Base-by-base conservation (phyloP, 2,797 vertebrate species). In the Hyperoplus lanceolatus region DNA sequence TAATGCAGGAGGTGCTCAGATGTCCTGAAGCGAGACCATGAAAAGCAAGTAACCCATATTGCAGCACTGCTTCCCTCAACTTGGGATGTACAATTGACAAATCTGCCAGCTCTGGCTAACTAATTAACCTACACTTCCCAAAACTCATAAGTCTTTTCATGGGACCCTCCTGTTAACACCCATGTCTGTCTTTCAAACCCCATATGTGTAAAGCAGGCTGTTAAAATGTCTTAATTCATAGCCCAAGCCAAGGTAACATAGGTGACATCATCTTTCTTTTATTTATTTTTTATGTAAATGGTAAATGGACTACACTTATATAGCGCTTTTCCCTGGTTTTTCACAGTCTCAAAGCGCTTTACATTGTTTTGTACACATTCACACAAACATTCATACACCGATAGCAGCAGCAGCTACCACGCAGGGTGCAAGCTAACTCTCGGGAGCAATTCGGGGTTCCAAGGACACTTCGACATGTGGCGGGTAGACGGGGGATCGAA, bases 1-100 rank as follows among this genome's bases (percentile, higher is more conserved):
- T 61, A 36, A 62, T 73, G 56, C 46, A 60, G 48, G 53, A 29
- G 12, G 68, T 69, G 56, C 73, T 70, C 48, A 43, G 60, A 79
- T 59, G 56, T 74, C 15, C 49, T 49, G 54, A 76, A 70, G 51
- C 8, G 70, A 56, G 49, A 60, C 21, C 49, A 29, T 60, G 39
- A 45, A 38, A 50, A 64, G 49, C 36, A 43, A 70, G 51, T 6
- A 39, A 16, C 14, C 18, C 13, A 38, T 8, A 42, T 36, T 51
- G 58, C 53, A 18, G 15, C 42, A 12, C 3, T 2, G 16, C 50
- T 51, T 61, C 14, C 36, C 15, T 53, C 3, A 38, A 60, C 2
- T 46, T 38, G 7, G 12, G 55, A 21, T 6, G 4, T 11, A 38
- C n/a, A 16, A 64, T 1, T 13, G 59, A 56, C 14, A 39, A 54